Conservation (phyloP, 2,113 vertebrate species). For the Gadus chalcogrammus region DNA sequence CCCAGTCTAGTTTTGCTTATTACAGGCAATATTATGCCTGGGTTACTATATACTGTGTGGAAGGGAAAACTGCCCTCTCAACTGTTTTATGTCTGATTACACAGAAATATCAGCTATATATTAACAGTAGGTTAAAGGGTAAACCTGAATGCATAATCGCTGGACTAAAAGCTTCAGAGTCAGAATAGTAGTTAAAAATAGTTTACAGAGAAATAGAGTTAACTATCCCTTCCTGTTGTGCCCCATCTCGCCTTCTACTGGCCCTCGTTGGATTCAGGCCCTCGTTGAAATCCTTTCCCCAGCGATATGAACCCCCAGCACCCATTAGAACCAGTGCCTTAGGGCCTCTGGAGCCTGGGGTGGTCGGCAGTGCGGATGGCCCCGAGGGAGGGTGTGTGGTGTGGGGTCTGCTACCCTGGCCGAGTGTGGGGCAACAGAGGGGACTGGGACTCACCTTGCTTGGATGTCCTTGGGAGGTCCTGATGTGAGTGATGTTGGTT, state of each 20-base stretch:
- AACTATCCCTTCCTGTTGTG: too few species aligned
- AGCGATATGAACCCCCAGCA: constrained; percentile 19
- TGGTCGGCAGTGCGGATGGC: background rate
- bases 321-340: constrained; percentile 21
- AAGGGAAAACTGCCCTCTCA: background rate
- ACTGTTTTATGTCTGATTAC: background rate
- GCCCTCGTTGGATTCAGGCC: too few species aligned
- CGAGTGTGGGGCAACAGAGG: constrained; percentile 18
- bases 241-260: too few species aligned
- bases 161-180: constrained; percentile 1
- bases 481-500: constrained; percentile 69
- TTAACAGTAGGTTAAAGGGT: constrained; percentile 2
- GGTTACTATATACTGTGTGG: too few species aligned
- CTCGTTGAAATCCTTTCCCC: background rate
- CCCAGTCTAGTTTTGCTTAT: too few species aligned
- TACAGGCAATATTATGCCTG: too few species aligned
- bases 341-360: constrained; percentile 2
- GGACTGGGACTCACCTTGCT: constrained; percentile 71
- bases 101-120: background rate
- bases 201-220: too few species aligned
- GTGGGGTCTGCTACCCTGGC: constrained; percentile 7
- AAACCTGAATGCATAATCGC: constrained; percentile 13
- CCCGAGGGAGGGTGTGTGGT: constrained; percentile 10
- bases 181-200: too few species aligned
- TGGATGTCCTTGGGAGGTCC: constrained; percentile 67